Percentiles rank a stretch among this genome's conserved stretches.
Evolutionary conservation across 1,140 invertebrate genomes (phyloP).

Genomic region (Akabosia matsudoensis): DNA sequence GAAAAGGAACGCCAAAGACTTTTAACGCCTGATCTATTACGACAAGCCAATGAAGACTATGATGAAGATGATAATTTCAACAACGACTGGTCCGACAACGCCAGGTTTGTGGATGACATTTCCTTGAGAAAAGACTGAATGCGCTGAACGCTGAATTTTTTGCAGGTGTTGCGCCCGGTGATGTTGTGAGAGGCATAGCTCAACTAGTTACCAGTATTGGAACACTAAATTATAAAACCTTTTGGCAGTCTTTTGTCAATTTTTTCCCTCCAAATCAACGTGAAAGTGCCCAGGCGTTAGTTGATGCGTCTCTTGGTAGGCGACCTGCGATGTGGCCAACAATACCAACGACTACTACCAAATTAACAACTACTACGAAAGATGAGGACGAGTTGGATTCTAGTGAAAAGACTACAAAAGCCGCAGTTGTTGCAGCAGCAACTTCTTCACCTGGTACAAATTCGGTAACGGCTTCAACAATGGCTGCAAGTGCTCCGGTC

Average conservation of each 20-base stretch:
- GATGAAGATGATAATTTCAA: background rate
- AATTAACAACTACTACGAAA: constrained; percentile 10
- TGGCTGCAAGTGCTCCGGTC: background rate
- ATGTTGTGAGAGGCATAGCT: background rate
- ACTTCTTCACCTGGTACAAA: background rate
- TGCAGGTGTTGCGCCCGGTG: background rate
- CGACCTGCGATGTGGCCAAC: background rate
- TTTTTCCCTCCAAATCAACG: constrained; percentile 4
- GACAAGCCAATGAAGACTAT: background rate
- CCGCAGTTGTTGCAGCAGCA: background rate
- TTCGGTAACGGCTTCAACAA: background rate
- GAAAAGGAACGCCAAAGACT: constrained; percentile 4
- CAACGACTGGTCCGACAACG: background rate
- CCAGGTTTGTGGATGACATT: too few relatives aligned
- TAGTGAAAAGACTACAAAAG: background rate
- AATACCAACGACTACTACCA: constrained; percentile 5
- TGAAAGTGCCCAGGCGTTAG: background rate
- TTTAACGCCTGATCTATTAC: background rate
- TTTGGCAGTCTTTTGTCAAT: background rate
- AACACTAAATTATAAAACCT: background rate
- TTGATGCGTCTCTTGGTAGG: background rate
- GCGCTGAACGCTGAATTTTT: too few relatives aligned
- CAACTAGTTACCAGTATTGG: background rate
- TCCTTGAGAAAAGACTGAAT: background rate
- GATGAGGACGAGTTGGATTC: constrained; percentile 7